These are phyloP conservation scores for Eretmocerus hayati DNA, from an alignment of 2,888 invertebrate genomes.

Conservation along the genomic window DNA sequence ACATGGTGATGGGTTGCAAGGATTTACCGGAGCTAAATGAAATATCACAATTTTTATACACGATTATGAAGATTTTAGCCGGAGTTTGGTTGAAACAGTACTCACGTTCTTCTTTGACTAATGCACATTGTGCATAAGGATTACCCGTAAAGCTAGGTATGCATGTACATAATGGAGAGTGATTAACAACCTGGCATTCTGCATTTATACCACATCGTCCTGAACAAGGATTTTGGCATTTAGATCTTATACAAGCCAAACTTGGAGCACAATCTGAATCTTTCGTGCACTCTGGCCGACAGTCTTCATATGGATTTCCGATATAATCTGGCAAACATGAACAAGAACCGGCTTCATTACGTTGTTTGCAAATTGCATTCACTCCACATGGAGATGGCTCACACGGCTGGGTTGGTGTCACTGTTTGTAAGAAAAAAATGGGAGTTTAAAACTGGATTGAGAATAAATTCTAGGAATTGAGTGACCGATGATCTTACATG, in stretches of 20 bases:
- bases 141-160: constrained; percentile 58
- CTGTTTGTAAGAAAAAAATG: constrained; percentile 6
- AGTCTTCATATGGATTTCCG: constrained; percentile 60
- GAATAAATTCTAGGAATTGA: not conserved
- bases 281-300: constrained; percentile 47
- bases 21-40: constrained; percentile 39
- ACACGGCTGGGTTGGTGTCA: constrained; percentile 54
- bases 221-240: constrained; percentile 50
- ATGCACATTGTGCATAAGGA: constrained; percentile 52
- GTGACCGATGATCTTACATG: constrained; percentile 24
- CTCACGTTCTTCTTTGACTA: constrained; percentile 8
- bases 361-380: constrained; percentile 66
- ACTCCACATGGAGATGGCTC: constrained; percentile 67
- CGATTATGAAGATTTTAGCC: not conserved
- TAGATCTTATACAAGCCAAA: constrained; percentile 48
- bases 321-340: constrained; percentile 66
- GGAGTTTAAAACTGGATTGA: not conserved
- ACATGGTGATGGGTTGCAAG: constrained; percentile 49
- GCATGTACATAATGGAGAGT: constrained; percentile 73
- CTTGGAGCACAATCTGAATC: constrained; percentile 48
- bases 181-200: constrained; percentile 68
- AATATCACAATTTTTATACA: not conserved
- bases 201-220: constrained; percentile 53
- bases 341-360: constrained; percentile 67
- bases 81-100: not conserved